Percentiles rank a stretch among this genome's conserved stretches.
Conservation (phyloP, 2,888 invertebrate genomes). For the Limnephilus rhombicus region DNA sequence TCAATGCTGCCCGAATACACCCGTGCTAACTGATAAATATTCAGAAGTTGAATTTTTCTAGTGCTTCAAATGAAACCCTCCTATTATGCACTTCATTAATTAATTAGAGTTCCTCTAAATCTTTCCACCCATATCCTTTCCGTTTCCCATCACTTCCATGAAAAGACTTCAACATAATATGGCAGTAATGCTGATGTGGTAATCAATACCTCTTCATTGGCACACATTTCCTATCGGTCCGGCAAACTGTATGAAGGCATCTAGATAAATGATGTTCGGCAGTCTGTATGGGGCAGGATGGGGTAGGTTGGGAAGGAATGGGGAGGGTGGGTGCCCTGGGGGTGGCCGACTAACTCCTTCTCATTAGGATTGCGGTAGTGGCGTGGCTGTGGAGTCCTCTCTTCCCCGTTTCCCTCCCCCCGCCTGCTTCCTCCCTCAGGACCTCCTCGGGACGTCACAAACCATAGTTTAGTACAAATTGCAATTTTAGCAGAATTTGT, state of each 20-base stretch:
- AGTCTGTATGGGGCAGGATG: conserved; percentile 9
- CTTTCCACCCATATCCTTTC: background rate
- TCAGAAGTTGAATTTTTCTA: background rate
- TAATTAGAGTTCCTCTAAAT: background rate
- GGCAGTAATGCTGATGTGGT: background rate
- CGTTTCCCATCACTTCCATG: background rate
- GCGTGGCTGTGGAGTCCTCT: conserved; percentile 21
- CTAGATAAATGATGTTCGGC: conserved; percentile 59
- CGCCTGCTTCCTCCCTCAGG: background rate
- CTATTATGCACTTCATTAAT: background rate
- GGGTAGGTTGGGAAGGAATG: background rate
- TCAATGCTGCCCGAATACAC: background rate
- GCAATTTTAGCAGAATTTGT: background rate
- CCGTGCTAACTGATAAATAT: background rate
- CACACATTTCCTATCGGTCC: conserved; percentile 45
- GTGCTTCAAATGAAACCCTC: background rate
- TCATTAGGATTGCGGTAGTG: conserved; percentile 61
- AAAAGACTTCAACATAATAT: background rate
- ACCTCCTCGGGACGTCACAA: background rate
- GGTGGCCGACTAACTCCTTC: conserved; percentile 23
- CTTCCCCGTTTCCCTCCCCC: background rate
- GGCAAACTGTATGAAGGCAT: conserved; percentile 57
- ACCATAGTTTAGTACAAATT: background rate
- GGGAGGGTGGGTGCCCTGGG: conserved; percentile 23
- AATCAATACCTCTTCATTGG: conserved; percentile 49